Evolutionary conservation across 2,888 invertebrate species (phyloP), one percentile per base, ranked within the genome.

Genomic region (Agrilus biguttatus): DNA sequence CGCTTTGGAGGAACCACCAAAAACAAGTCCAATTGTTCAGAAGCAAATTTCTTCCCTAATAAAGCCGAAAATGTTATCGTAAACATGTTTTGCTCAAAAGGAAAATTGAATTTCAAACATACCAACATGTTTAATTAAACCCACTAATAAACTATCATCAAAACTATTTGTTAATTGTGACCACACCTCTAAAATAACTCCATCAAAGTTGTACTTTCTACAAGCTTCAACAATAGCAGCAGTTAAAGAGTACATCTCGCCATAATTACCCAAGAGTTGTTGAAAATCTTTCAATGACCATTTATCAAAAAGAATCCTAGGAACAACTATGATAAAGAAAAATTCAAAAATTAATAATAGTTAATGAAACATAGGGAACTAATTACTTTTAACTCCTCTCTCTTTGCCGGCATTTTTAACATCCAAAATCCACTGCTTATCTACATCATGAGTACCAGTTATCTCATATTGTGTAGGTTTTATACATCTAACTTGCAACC

Each of bases 121-220:
- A 69, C 79, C 77, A 58, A 85, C 70, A 46, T 72, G 67, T 54
- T 76, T 76, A 36, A 88, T 72, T 53, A 85, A 69, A 48, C 73
- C 71, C 40, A 78, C 69, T 42, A 84, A 70, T 40, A 68, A 60
- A 37, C 70, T 63, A 49, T 72, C 66, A 49, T 74, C 68, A 2
- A 75, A 69, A 56, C 80, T 69, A 52, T 83, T 74, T 54, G 83
- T 76, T 58, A 90, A 70, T 50, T 90, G 89, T 14, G 86, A 82
- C 80, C 93, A 88, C 40, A 93, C 75, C 67, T 97, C 96, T 4
- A 97, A 60, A 1, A 93, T 90, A 33, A 86, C 76, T 1, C 97
- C 97, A 66, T 89, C 81, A 65, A 96, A 91, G 49, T 80, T 75
- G 67, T 86, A 78, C 45, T 79, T 75, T 70, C 84, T 73, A 48